Base-by-base conservation (phyloP, 2,888 invertebrate genomes). In the Parnassius glacialis region DNA sequence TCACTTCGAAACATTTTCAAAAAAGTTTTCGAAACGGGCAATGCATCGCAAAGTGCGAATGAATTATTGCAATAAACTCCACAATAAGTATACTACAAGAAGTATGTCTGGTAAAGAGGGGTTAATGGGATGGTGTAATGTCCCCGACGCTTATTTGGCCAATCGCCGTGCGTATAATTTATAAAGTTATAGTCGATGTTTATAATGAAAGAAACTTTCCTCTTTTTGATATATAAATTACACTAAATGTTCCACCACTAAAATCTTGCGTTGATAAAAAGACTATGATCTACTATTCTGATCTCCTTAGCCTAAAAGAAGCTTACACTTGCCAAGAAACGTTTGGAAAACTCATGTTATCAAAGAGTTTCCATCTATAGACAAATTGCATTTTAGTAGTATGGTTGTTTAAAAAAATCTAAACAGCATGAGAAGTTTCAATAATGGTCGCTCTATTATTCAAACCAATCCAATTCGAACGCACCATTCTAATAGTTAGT, bases 1-100 rank as follows among this genome's bases (percentile, higher is more conserved):
- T 72, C 67, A 70, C 69, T 61, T 53, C 65, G 66, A 59, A 55
- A 57, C 59, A 55, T 51, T 56, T 48, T 47, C 65, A 66, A 59
- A 57, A 57, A 57, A 55, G 53, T 56, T 52, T 51, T 61, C 44
- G 11, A 10, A 13, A 51, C 51, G 13, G 1, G 45, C 59, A 55
- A 48, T 57, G 50, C 43, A 62, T n/a, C 10, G 57, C 16, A 47
- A 12, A 9, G 3, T 47, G 44, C 41, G 10, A 61, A 51, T 41
- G 34, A 50, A 44, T 44, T 59, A 54, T 42, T 53, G 25, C 41
- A 34, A 10, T 48, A 48, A 48, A 48, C 13, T 12, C n/a, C 25
- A 25, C 51, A 57, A 25, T 51, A 42, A 42, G 51, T 44, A 51
- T 11, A 48, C 11, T 50, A 10, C n/a, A n/a, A n/a, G 16, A 57